Conservation (phyloP, 2,797 vertebrate genomes). For the Lagocephalus sceleratus region DNA sequence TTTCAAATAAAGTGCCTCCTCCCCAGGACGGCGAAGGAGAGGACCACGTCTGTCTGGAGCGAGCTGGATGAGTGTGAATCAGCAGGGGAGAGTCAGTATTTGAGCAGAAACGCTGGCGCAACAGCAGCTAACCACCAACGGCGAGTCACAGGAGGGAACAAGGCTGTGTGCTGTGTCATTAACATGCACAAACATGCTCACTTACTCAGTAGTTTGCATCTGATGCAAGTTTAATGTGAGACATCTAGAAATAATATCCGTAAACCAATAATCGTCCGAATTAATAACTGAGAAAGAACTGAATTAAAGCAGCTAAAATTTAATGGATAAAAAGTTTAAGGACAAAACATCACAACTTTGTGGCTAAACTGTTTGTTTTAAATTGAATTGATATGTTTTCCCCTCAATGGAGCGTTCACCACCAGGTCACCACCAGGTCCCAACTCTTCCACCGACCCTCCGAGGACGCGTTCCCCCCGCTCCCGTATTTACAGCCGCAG, state of each 20-base stretch:
- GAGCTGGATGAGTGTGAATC: conserved; percentile 16
- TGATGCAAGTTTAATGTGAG: not conserved
- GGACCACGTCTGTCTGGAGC: conserved; percentile 38
- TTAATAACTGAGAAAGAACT: no score
- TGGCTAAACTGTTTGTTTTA: no score
- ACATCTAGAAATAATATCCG: no score
- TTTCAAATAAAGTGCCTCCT: conserved; percentile 45
- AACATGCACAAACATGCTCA: not conserved
- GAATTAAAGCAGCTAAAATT: no score
- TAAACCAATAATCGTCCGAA: no score
- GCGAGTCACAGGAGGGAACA: not conserved
- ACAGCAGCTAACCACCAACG: not conserved
- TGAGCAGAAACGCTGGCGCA: no score
- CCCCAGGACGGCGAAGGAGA: conserved; percentile 41
- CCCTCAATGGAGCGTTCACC: not conserved
- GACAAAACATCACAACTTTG: not conserved
- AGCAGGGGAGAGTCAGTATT: conserved; percentile 3
- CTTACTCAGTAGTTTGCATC: not conserved
- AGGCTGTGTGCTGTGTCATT: not conserved
- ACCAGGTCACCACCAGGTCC: not conserved
- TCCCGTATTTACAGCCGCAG: not conserved
- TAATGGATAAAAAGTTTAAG: no score
- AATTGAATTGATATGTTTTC: no score
- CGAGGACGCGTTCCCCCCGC: no score
- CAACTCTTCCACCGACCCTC: no score